Percentiles rank a stretch among this genome's conserved stretches.
Evolutionary conservation across 1,140 invertebrate genomes (phyloP).

Genomic region (Ptiloglossa arizonensis): DNA sequence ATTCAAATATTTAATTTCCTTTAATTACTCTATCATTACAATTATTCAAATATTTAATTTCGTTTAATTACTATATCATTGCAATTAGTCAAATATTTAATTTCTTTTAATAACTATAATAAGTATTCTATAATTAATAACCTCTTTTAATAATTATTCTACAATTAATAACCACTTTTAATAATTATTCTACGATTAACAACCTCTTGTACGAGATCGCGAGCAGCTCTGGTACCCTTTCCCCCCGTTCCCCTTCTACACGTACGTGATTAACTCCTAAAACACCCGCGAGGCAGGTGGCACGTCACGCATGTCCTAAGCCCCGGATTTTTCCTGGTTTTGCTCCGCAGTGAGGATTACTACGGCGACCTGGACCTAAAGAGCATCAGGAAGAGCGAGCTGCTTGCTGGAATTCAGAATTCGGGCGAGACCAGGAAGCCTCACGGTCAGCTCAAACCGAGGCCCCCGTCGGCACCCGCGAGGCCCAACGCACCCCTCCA

Average conservation of each 20-base stretch:
- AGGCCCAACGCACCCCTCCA: slow-evolving; percentile 66
- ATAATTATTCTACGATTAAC: no score
- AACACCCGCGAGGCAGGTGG: slow-evolving; percentile 34
- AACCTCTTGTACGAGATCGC: no score
- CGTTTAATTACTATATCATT: no score
- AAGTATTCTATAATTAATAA: no score
- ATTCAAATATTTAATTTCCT: no score
- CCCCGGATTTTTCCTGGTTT: slow-evolving; percentile 60
- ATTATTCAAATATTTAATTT: no score
- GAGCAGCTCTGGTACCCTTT: no score
- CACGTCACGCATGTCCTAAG: slow-evolving; percentile 65
- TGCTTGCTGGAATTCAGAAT: slow-evolving; percentile 89
- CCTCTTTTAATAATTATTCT: no score
- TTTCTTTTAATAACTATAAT: no score
- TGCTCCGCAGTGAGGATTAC: slow-evolving; percentile 93
- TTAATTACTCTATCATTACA: no score
- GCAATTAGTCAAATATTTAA: no score
- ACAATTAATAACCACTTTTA: no score
- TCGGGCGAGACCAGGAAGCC: slow-evolving; percentile 82
- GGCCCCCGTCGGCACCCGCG: slow-evolving; percentile 81
- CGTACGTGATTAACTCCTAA: slow-evolving; percentile 49
- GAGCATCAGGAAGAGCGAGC: slow-evolving; percentile 95
- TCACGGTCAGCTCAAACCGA: slow-evolving; percentile 79
- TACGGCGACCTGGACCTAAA: slow-evolving; percentile 97
- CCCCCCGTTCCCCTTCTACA: slow-evolving; percentile 16